These are phyloP conservation scores for Heliconius aoede DNA, from an alignment of 2,888 invertebrate genomes.

Conservation along the genomic window DNA sequence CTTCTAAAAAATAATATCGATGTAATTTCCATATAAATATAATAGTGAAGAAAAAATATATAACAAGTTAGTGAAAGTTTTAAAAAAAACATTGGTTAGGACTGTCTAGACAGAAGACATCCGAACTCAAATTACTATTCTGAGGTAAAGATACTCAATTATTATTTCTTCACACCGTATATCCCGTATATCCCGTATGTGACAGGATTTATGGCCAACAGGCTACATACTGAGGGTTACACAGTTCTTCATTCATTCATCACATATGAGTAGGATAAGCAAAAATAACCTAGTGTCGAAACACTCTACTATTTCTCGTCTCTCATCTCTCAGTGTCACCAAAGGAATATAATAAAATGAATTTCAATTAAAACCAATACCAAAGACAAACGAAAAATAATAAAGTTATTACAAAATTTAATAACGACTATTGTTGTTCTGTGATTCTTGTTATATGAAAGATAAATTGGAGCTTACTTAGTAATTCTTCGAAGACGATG, in stretches of 20 bases:
- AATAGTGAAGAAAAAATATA: background rate
- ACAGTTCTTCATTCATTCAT: too few relatives aligned
- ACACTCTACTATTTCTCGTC: background rate
- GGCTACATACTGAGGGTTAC: too few relatives aligned
- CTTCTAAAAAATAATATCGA: background rate
- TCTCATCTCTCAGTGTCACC: too few relatives aligned
- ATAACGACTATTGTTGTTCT: background rate
- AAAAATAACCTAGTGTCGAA: background rate
- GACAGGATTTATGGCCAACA: too few relatives aligned
- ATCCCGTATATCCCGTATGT: too few relatives aligned
- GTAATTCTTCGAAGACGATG: background rate
- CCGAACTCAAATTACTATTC: background rate
- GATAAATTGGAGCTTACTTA: conserved; percentile 29
- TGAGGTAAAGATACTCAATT: too few relatives aligned
- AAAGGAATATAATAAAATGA: background rate
- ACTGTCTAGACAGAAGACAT: background rate
- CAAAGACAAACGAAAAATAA: background rate
- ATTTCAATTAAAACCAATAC: background rate
- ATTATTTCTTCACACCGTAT: too few relatives aligned
- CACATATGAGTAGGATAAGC: too few relatives aligned
- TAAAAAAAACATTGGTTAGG: background rate
- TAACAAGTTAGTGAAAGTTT: background rate
- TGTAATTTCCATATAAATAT: background rate
- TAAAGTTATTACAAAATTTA: background rate
- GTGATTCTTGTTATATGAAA: conserved; percentile 30